These are phyloP conservation scores for Melieria crassipennis DNA, from an alignment of 2,888 invertebrate genomes.

Conservation along the genomic window DNA sequence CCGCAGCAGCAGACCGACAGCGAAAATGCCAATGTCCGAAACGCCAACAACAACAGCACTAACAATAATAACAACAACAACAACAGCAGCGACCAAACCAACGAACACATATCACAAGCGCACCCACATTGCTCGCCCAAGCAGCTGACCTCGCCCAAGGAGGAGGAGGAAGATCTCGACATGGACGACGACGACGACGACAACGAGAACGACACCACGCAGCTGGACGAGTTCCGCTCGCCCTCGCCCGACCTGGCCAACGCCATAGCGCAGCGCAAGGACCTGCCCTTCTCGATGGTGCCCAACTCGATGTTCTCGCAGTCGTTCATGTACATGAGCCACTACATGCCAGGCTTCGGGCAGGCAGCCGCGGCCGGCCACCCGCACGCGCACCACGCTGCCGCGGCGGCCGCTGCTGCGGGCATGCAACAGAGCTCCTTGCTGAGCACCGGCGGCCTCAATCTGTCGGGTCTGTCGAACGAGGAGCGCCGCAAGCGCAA, in stretches of 20 bases:
- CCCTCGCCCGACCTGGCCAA: conserved; percentile 59
- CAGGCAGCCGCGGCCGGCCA: conserved; percentile 64
- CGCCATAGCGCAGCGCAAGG: conserved; percentile 62
- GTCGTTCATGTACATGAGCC: conserved; percentile 92
- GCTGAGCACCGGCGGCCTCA: conserved; percentile 69
- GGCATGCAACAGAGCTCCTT: conserved; percentile 55
- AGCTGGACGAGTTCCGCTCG: conserved; percentile 64
- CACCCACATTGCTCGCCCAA: conserved; percentile 46
- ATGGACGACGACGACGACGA: conserved; percentile 64
- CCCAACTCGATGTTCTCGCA: conserved; percentile 90
- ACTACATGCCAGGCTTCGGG: conserved; percentile 78
- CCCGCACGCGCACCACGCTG: conserved; percentile 63
- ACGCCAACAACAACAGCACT: conserved; percentile 46
- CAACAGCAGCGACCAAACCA: conserved; percentile 40
- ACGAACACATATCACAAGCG: conserved; percentile 45
- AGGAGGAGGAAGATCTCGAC: conserved; percentile 63
- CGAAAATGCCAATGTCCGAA: conserved; percentile 48
- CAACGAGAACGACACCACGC: conserved; percentile 63
- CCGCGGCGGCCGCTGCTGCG: conserved; percentile 63
- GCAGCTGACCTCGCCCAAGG: conserved; percentile 52
- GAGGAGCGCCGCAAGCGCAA: conserved; percentile 94
- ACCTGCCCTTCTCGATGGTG: conserved; percentile 83
- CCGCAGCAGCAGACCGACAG: conserved; percentile 36
- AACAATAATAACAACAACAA: conserved; percentile 45
- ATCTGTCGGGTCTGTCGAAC: conserved; percentile 74